A percentile compares a stretch with the other conserved stretches of the same genome.
Evolutionary conservation across 2,797 vertebrate genomes (phyloP).

Genomic region (Clarias fuscus): DNA sequence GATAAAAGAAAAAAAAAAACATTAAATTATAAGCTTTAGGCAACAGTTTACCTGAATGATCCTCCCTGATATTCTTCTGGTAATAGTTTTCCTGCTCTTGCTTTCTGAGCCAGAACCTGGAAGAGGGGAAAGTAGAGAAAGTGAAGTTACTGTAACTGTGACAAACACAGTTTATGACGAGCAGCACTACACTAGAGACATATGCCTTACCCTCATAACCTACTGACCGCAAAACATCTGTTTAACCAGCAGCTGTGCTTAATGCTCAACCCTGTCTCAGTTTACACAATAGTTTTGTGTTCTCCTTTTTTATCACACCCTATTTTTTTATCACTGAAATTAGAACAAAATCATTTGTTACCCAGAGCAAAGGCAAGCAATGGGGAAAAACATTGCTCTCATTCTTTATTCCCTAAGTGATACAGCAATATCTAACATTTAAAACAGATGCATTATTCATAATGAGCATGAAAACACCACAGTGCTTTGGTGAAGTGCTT

Average conservation of each 20-base stretch:
- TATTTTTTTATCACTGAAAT: slow-evolving; percentile 25
- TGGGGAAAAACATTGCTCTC: background rate
- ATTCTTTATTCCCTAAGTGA: slow-evolving; percentile 8
- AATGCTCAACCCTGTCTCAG: background rate
- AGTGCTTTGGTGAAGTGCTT: slow-evolving; percentile 2
- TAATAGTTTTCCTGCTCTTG: slow-evolving; percentile 90
- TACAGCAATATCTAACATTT: slow-evolving; percentile 5
- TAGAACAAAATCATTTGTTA: background rate
- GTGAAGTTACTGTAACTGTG: background rate
- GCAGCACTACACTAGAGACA: background rate
- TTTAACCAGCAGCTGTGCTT: background rate
- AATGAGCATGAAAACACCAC: slow-evolving; percentile 6
- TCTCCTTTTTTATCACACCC: background rate
- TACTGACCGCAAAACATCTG: background rate
- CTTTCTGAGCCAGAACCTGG: slow-evolving; percentile 88
- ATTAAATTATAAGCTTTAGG: background rate
- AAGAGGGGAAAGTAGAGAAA: background rate
- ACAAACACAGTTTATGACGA: background rate
- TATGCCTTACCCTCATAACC: background rate
- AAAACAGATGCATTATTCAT: slow-evolving; percentile 5
- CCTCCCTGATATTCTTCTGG: slow-evolving; percentile 97
- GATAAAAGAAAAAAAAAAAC: background rate
- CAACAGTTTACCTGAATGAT: slow-evolving; percentile 86
- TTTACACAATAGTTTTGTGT: background rate
- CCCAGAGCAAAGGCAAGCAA: background rate